Evolutionary conservation across 2,888 invertebrate species (phyloP).

Genomic region (Limnephilus lunatus): DNA sequence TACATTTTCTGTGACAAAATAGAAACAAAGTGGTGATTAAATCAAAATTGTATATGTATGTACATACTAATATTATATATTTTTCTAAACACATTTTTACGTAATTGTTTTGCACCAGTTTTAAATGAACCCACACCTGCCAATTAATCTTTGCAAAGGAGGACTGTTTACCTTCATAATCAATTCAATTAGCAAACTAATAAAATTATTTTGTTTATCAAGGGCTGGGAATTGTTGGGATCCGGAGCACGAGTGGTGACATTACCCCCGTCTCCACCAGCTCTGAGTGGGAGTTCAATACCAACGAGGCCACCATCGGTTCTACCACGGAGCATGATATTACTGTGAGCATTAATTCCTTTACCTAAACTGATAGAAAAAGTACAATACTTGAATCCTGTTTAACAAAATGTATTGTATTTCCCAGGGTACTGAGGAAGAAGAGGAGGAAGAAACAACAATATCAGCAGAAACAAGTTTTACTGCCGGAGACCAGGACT

Average conservation of each 20-base stretch:
- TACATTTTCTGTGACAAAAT: not conserved
- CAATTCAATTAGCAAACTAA: not conserved
- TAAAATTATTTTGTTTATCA: not conserved
- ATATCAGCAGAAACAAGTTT: conserved; percentile 76
- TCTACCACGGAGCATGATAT: conserved; percentile 80
- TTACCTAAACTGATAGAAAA: not conserved
- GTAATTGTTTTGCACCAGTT: too few relatives aligned
- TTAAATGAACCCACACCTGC: not conserved
- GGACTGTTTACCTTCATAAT: not conserved
- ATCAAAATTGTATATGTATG: too few relatives aligned
- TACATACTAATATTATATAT: not conserved
- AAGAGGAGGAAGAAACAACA: conserved; percentile 78
- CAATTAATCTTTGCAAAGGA: not conserved
- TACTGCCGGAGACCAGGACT: conserved; percentile 69
- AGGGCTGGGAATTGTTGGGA: conserved; percentile 36
- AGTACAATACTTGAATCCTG: not conserved
- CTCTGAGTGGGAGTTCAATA: conserved; percentile 81
- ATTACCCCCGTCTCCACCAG: conserved; percentile 83
- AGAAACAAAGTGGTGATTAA: too few relatives aligned
- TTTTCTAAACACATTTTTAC: not conserved
- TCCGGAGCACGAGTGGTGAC: conserved; percentile 75
- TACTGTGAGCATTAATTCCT: conserved; percentile 71
- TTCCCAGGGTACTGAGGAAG: conserved; percentile 74
- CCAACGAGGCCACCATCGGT: conserved; percentile 83
- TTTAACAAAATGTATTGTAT: conserved; percentile 7